phyloP scores from a whole-genome alignment of 2,888 invertebrate species.

The Ectemnius lituratus region DNA sequence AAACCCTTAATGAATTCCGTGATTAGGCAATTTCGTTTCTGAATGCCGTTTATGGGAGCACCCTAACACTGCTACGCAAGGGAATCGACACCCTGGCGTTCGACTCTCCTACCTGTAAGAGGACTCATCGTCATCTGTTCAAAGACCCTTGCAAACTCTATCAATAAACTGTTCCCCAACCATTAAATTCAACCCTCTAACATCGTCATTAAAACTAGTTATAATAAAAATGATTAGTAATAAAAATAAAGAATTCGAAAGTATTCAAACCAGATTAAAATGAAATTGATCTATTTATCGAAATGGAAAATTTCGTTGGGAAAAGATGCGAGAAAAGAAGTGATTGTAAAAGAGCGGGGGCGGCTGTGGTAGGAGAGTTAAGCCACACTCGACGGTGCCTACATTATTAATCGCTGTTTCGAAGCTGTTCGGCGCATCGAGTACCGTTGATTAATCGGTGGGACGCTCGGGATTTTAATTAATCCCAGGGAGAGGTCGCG shows the following conservation, averaged over 20 bases:
- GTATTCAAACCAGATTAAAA: no score
- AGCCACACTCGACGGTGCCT: slow-evolving; percentile 43
- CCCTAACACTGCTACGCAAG: neutral
- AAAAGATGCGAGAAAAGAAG: no score
- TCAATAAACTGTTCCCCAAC: no score
- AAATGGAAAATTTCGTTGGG: no score
- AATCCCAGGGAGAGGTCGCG: slow-evolving; percentile 56
- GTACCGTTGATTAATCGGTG: slow-evolving; percentile 69
- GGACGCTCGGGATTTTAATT: slow-evolving; percentile 70
- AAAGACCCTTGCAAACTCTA: no score
- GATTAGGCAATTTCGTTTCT: slow-evolving; percentile 66
- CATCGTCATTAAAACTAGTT: no score
- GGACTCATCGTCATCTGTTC: neutral
- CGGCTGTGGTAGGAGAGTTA: slow-evolving; percentile 24
- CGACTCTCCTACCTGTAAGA: neutral
- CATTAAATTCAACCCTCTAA: no score
- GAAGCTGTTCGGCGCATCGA: slow-evolving; percentile 63
- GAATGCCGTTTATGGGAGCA: slow-evolving; percentile 7
- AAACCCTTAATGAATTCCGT: slow-evolving; percentile 66
- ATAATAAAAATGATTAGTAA: no score
- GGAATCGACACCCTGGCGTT: neutral
- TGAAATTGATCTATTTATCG: no score
- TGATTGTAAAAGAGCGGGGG: neutral
- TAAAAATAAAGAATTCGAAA: no score
- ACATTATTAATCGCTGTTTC: slow-evolving; percentile 70